Base-by-base conservation (phyloP, 2,888 invertebrate genomes). In the Magallana nippona region DNA sequence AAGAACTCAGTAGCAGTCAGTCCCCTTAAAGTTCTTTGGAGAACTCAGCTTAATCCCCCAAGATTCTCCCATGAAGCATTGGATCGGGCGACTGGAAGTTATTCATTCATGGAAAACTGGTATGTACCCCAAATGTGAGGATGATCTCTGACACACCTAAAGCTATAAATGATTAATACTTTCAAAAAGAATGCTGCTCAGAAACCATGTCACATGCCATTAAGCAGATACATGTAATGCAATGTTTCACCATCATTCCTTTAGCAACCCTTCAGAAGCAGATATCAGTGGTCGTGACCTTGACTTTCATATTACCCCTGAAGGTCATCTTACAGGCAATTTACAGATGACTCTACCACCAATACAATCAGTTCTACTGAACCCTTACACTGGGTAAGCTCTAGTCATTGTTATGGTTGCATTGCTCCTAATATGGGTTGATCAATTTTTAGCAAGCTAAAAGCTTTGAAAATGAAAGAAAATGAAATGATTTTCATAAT, bases 361-460 rank as follows among this genome's bases (percentile, higher is more conserved):
- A 19, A 83, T 89, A 19, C 86, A 89, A 56, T 85, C 85, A 55
- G 81, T 91, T 17, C 82, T 85, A 10, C 82, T 91, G n/a, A 88
- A 91, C 83, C 88, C 88, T 1, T 89, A 89, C 81, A 89, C 90
- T 44, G 91, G 91, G 91, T 91, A 86, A 71, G 71, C 71, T 27
- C 15, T 71, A 15, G 2, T 71, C 44, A 44, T 44, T 44, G 44
- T 8, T 44, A 44, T 44, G 44, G 13, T 27, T 13, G 1, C 17
- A 60, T 60, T 19, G 60, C 60, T 60, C 19, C 19, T 60, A 19
- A 15, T n/a, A 60, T n/a, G 17, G 17, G 10, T 60, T 1, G 27
- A 27, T 27, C 27, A 27, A 27, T 27, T 27, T 27, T 27, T 27
- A 2, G 27, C 27, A 27, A 27, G 2, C 27, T 27, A 27, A 27